Conservation (phyloP, 2,888 invertebrate species). For the Opisthograptis luteolata region DNA sequence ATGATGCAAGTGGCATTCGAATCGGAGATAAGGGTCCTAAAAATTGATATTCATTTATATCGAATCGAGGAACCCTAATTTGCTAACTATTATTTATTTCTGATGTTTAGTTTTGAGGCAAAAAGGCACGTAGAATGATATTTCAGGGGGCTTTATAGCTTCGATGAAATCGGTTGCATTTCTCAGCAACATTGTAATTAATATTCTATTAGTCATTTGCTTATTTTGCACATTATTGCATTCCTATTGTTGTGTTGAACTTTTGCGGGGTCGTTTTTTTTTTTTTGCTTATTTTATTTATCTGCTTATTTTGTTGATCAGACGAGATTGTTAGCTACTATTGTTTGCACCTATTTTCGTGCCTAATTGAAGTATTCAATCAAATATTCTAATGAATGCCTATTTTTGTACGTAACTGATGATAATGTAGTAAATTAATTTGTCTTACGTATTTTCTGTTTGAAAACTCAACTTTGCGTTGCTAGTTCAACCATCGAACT, state of each 20-base stretch:
- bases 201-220: conserved; percentile 13
- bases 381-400: not conserved
- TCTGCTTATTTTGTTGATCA: conserved; percentile 6
- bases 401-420: conserved; percentile 3
- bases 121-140: no score
- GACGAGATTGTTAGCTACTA: not conserved
- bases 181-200: no score
- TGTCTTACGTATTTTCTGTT: not conserved
- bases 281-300: conserved; percentile 3
- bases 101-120: no score
- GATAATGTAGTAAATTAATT: not conserved
- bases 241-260: conserved; percentile 53
- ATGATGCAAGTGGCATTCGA: no score
- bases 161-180: no score
- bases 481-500: no score
- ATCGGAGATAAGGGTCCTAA: no score
- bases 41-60: no score
- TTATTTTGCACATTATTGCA: conserved; percentile 55
- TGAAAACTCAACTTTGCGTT: not conserved
- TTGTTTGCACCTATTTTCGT: not conserved
- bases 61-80: no score
- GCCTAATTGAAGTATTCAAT: not conserved
- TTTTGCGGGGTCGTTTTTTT: conserved; percentile 47
- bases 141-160: no score
- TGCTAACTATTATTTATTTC: no score